Evolutionary conservation across 2,888 invertebrate species (phyloP), one percentile per base, ranked within the genome.

Genomic region (Rugalucina vietnamica): DNA sequence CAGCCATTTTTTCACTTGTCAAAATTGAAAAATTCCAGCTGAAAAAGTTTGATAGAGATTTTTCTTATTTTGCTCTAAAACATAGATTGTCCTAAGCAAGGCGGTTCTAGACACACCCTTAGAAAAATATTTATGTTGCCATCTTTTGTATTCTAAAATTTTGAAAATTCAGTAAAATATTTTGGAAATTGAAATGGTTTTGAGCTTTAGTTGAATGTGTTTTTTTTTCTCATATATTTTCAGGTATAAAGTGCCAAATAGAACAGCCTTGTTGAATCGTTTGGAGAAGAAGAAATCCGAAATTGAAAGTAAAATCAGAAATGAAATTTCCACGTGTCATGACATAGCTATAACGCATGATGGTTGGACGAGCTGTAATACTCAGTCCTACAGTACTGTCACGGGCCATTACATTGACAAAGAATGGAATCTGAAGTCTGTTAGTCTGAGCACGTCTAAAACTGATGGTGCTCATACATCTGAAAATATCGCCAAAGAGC

Each of bases 351-450:
- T 43, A 27, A 14, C 18, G 14, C 18, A 32, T 18, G 32, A 80
- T 36, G 75, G 80, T 14, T 80, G 80, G 75, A 80, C 65, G 24
- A 75, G 83, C 50, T 82, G 82, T 43, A 77, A 73, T 32, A 82
- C 79, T 34, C 71, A 82, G 43, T 74, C 73, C 27, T 82, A 82
- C 37, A 79, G 83, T 49, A 81, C 80, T 54, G 60, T 75, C 10
- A 82, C 75, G 21, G 79, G 24, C 27, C 82, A 79, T 70, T 76
- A 71, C n/a, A 83, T 83, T 49, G 79, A 79, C 14, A 34, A 21
- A 8, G 32, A 72, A 5, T 79, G 79, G 79, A 54, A 79, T 29
- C 72, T 79, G 18, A 75, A 69, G n/a, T 43, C 69, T 32, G 82
- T 72, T 1, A 74, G 74, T 43, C 36, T 83, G 0, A 54, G 57